A percentile compares a stretch with the other conserved stretches of the same genome.
These are phyloP conservation scores for Rosalia funebris DNA, from an alignment of 2,888 invertebrate species.

Conservation along the genomic window DNA sequence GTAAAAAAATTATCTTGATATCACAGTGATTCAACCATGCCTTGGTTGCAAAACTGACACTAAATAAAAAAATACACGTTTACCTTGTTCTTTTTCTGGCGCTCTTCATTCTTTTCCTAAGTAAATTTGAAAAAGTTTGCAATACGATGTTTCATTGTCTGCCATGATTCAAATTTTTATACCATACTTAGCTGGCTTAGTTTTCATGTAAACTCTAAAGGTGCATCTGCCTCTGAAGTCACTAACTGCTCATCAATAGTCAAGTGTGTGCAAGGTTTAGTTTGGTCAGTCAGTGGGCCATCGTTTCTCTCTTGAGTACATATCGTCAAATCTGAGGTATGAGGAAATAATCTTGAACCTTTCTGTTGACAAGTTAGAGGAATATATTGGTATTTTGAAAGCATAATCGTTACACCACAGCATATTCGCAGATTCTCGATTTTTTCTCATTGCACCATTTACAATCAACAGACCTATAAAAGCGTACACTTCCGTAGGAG, in stretches of 20 bases:
- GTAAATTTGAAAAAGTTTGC: background rate
- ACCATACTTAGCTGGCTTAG: conserved; percentile 28
- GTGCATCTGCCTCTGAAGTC: conserved; percentile 24
- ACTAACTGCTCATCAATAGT: conserved; percentile 32
- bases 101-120: background rate
- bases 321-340: too few species aligned
- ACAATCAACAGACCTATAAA: too few species aligned
- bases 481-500: too few species aligned
- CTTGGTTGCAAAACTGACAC: background rate
- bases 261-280: background rate
- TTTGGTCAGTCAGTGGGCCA: background rate
- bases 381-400: too few species aligned
- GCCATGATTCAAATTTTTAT: conserved; percentile 5
- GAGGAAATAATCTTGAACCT: too few species aligned
- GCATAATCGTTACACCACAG: too few species aligned
- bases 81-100: background rate
- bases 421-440: too few species aligned
- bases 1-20: background rate
- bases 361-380: too few species aligned
- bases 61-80: background rate
- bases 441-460: too few species aligned
- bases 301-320: too few species aligned
- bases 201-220: conserved; percentile 33
- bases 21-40: background rate
- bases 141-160: background rate